A percentile compares a stretch with the other conserved stretches of the same genome.
These are phyloP conservation scores for Cyclura pinguis DNA, from an alignment of 2,797 vertebrate species.

Conservation along the genomic window DNA sequence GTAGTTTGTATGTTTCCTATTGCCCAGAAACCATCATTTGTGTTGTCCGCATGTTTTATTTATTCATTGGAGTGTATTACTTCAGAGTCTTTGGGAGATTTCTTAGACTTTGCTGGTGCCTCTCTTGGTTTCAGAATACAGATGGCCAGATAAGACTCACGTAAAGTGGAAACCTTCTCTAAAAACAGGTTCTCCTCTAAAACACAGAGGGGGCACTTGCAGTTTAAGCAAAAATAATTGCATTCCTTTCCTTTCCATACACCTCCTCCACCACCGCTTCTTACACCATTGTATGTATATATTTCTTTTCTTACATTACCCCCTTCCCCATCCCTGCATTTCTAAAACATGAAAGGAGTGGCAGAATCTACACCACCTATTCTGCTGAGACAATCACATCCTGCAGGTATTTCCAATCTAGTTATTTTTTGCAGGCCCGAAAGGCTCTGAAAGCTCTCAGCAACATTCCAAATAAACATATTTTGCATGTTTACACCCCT, in stretches of 20 bases:
- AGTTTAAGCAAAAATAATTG: background rate
- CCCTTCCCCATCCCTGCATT: background rate
- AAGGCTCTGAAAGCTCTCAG: conserved; percentile 24
- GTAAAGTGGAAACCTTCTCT: conserved; percentile 28
- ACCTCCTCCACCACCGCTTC: background rate
- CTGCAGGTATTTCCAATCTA: conserved; percentile 39
- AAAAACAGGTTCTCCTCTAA: background rate
- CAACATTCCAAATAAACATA: conserved; percentile 47
- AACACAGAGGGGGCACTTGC: background rate
- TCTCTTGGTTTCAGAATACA: conserved; percentile 36
- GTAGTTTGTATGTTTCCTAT: conserved; percentile 72
- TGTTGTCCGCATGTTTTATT: conserved; percentile 73
- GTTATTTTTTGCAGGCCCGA: conserved; percentile 27
- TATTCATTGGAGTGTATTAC: conserved; percentile 64
- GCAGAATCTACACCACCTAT: background rate
- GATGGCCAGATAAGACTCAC: conserved; percentile 19
- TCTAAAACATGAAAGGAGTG: conserved; percentile 9
- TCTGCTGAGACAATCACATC: conserved; percentile 11
- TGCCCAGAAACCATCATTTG: conserved; percentile 71
- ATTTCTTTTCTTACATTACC: background rate
- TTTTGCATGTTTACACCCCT: conserved; percentile 45
- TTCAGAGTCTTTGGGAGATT: conserved; percentile 48
- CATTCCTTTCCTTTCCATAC: background rate
- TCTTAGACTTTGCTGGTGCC: conserved; percentile 32
- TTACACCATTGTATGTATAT: background rate